These are phyloP conservation scores for Taphrorychus bicolor DNA, from an alignment of 2,888 invertebrate species.

Conservation along the genomic window DNA sequence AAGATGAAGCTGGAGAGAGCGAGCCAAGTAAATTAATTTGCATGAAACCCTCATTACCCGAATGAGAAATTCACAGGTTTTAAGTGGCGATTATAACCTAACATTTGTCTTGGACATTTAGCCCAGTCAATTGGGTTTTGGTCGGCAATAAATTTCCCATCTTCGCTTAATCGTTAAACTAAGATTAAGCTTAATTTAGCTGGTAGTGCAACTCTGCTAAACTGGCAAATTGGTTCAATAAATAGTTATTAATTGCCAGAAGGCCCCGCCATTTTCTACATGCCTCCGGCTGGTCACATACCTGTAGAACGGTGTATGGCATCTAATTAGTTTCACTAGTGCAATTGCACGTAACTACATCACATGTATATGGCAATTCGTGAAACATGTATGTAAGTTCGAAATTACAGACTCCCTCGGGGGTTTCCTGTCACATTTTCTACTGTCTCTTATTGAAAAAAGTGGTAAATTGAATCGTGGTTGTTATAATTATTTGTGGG, in stretches of 20 bases:
- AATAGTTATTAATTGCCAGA: neutral
- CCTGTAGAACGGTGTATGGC: neutral
- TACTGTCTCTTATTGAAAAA: neutral
- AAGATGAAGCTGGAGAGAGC: conserved; percentile 38
- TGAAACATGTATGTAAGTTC: neutral
- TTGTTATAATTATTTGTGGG: neutral
- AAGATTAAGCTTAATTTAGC: conserved; percentile 7
- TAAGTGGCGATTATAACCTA: conserved; percentile 47
- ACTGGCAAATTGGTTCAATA: neutral
- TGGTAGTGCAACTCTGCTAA: conserved; percentile 3
- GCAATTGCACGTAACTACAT: conserved; percentile 31
- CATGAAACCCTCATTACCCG: conserved; percentile 50
- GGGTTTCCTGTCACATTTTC: conserved; percentile 28
- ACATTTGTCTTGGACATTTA: conserved; percentile 46
- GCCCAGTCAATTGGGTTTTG: conserved; percentile 10
- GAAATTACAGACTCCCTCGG: conserved; percentile 20
- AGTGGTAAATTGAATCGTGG: neutral
- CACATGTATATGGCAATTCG: conserved; percentile 21
- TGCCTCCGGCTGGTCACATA: neutral
- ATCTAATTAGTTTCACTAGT: conserved; percentile 28
- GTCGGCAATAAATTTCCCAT: conserved; percentile 14
- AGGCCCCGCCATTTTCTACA: neutral
- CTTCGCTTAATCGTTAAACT: neutral
- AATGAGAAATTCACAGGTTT: conserved; percentile 47
- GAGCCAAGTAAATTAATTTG: conserved; percentile 50